Percentiles rank a stretch among this genome's conserved stretches.
phyloP scores from a whole-genome alignment of 1,140 invertebrate genomes.

The Epicauta chinensis region DNA sequence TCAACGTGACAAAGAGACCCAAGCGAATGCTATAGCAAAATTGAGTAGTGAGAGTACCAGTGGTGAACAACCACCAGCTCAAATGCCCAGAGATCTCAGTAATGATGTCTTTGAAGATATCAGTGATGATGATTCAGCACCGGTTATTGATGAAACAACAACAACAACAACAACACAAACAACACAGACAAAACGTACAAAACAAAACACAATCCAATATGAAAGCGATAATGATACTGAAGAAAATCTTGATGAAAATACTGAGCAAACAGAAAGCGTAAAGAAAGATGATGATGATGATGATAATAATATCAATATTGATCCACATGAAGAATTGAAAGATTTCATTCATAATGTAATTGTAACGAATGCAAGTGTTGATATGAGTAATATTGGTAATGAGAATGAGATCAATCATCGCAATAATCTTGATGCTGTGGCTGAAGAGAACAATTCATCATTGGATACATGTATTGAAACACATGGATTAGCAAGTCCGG shows the following conservation, averaged over 20 bases:
- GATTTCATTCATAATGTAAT: slow-evolving; percentile 52
- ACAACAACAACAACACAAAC: too few relatives aligned
- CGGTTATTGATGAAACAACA: slow-evolving; percentile 47
- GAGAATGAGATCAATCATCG: slow-evolving; percentile 38
- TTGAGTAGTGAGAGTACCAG: slow-evolving; percentile 51
- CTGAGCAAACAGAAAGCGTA: background rate
- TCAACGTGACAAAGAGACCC: slow-evolving; percentile 72
- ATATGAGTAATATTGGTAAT: slow-evolving; percentile 44
- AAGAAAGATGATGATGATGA: background rate
- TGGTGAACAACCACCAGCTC: slow-evolving; percentile 36
- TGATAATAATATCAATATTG: background rate
- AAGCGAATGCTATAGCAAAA: slow-evolving; percentile 57
- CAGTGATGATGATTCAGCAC: slow-evolving; percentile 50
- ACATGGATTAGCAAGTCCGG: slow-evolving; percentile 38
- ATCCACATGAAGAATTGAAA: slow-evolving; percentile 21
- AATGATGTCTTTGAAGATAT: slow-evolving; percentile 53
- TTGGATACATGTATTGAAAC: slow-evolving; percentile 38
- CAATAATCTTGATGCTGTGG: slow-evolving; percentile 41
- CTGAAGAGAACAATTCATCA: slow-evolving; percentile 37
- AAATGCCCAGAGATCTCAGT: slow-evolving; percentile 37
- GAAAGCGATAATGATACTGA: slow-evolving; percentile 45
- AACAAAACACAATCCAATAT: slow-evolving; percentile 42
- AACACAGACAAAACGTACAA: slow-evolving; percentile 45
- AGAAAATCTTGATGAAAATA: slow-evolving; percentile 39
- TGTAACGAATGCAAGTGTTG: slow-evolving; percentile 59